Percentiles rank a stretch among this genome's conserved stretches.
These are phyloP conservation scores for Aplidium turbinatum DNA, from an alignment of 23 tunicate genomes.

Conservation along the genomic window DNA sequence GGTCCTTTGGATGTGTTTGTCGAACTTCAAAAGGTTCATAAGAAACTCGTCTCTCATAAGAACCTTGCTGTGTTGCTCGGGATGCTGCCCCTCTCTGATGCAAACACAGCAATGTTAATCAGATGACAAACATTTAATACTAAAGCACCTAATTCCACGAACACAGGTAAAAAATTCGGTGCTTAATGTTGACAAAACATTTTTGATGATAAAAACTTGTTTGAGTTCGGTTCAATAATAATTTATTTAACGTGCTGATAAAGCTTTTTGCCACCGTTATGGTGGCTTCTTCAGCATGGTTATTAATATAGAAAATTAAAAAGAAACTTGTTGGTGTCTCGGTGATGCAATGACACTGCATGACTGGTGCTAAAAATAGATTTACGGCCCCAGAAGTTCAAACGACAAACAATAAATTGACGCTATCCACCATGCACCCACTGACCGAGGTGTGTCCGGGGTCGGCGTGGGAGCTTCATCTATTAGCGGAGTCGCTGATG, in stretches of 20 bases:
- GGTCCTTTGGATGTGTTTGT: slow-evolving; percentile 80
- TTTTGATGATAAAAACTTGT: too few relatives aligned
- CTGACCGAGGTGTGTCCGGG: slow-evolving; percentile 47
- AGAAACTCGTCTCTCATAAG: slow-evolving; percentile 93
- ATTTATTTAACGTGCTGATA: too few relatives aligned
- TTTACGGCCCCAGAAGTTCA: not conserved
- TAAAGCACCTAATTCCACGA: not conserved
- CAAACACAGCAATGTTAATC: too few relatives aligned
- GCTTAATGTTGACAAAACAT: too few relatives aligned
- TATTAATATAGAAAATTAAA: too few relatives aligned
- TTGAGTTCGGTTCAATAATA: too few relatives aligned
- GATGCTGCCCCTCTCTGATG: slow-evolving; percentile 23
- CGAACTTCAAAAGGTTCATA: slow-evolving; percentile 84
- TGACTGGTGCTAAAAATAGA: too few relatives aligned
- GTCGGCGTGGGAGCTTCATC: slow-evolving; percentile 16
- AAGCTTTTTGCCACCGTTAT: too few relatives aligned
- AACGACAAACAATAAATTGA: not conserved
- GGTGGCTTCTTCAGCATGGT: too few relatives aligned
- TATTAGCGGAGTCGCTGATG: slow-evolving; percentile 44
- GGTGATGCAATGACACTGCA: too few relatives aligned
- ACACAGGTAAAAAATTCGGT: not conserved
- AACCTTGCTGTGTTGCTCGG: slow-evolving; percentile 73
- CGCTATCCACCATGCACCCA: too few relatives aligned
- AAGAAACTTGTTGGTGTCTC: too few relatives aligned
- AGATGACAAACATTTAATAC: not conserved